Evolutionary conservation across 2,113 vertebrate genomes (phyloP).

Genomic region (Phocoena sinus): DNA sequence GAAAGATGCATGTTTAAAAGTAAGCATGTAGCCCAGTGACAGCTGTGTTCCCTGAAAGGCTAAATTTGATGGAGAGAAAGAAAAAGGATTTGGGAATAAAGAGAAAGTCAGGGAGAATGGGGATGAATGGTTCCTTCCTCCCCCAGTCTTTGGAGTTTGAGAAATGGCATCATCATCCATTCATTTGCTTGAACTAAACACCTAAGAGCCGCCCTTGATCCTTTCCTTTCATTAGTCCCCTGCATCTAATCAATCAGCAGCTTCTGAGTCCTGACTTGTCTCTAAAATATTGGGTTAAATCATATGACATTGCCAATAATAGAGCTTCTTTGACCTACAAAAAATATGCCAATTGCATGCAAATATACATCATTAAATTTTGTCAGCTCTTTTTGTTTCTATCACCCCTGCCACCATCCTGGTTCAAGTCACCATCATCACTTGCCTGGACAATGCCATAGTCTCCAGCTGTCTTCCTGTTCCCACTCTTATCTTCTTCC

Average conservation of each 20-base stretch:
- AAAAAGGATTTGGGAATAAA: neutral
- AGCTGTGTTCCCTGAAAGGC: constrained; percentile 75
- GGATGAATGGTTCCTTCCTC: fast-evolving
- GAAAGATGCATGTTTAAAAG: constrained; percentile 81
- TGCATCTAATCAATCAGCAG: neutral
- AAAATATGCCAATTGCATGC: neutral
- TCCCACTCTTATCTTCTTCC: neutral
- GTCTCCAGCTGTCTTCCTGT: neutral
- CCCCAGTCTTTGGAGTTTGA: fast-evolving
- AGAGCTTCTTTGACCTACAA: neutral
- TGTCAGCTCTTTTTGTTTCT: neutral
- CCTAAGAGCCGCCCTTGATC: neutral
- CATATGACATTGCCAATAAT: neutral
- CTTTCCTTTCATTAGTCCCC: neutral
- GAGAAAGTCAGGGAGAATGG: neutral
- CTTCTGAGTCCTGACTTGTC: neutral
- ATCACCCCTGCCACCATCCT: neutral
- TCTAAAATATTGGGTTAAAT: neutral
- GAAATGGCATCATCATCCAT: fast-evolving
- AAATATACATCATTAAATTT: neutral
- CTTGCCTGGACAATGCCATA: fast-evolving
- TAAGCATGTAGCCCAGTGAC: constrained; percentile 78
- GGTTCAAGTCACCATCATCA: neutral
- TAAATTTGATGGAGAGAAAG: constrained; percentile 32
- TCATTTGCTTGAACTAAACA: neutral